Evolutionary conservation across 2,888 invertebrate genomes (phyloP).

Genomic region (Caenorhabditis sp.): DNA sequence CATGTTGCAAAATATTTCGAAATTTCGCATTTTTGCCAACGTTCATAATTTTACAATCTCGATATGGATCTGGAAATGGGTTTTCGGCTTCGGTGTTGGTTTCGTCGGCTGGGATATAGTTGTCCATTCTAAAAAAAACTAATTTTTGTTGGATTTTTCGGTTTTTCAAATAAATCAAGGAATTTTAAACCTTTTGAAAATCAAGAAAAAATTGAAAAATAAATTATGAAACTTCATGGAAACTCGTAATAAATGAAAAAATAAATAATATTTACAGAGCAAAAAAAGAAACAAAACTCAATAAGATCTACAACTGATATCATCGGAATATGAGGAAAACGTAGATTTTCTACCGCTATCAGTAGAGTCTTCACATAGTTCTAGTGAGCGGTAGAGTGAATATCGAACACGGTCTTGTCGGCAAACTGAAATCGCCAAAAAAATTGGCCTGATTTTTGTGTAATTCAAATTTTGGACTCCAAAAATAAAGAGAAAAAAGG

Average conservation of each 20-base stretch:
- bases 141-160: neutral
- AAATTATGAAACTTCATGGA: neutral
- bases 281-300: constrained; percentile 7
- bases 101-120: constrained; percentile 29
- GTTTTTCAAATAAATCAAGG: neutral
- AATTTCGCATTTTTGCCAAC: constrained; percentile 38
- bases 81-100: constrained; percentile 16
- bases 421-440: constrained; percentile 33
- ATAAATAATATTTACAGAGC: neutral
- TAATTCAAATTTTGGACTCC: no score
- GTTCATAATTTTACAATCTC: constrained; percentile 22
- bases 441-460: no score
- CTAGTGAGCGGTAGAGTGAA: constrained; percentile 20
- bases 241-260: neutral
- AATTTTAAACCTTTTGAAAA: neutral
- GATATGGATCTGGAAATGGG: constrained; percentile 34
- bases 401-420: constrained; percentile 24
- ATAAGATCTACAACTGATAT: constrained; percentile 36
- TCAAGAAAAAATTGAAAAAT: neutral
- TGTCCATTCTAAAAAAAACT: constrained; percentile 24
- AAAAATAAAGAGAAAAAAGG: no score
- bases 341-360: constrained; percentile 19
- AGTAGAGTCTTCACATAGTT: constrained; percentile 21
- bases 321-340: constrained; percentile 29
- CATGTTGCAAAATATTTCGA: constrained; percentile 18